A percentile compares a stretch with the other conserved stretches of the same genome.
Conservation (phyloP, 2,113 vertebrate genomes). For the Datnioides undecimradiatus region DNA sequence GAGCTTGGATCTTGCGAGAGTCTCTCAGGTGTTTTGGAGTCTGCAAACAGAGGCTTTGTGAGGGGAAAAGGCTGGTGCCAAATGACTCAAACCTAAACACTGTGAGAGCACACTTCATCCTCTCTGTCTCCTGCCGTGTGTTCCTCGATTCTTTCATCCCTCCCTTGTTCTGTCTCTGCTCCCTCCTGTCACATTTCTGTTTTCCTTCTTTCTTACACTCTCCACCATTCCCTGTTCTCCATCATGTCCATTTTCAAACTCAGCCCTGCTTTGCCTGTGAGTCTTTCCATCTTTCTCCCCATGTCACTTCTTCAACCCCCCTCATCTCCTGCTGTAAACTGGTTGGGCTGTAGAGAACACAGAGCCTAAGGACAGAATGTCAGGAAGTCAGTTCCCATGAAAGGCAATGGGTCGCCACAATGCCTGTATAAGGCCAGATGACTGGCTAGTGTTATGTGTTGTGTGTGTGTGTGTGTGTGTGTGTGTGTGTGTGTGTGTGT, state of each 20-base stretch:
- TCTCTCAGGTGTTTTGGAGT: slow-evolving; percentile 67
- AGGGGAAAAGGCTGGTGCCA: slow-evolving; percentile 63
- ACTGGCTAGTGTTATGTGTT: slow-evolving; percentile 52
- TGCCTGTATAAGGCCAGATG: slow-evolving; percentile 86
- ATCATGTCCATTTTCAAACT: slow-evolving; percentile 15
- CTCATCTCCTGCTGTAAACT: slow-evolving; percentile 44
- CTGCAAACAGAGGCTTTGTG: slow-evolving; percentile 54
- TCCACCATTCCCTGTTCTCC: neutral
- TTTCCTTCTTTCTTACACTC: slow-evolving; percentile 24
- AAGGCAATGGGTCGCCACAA: slow-evolving; percentile 81
- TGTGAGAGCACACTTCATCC: slow-evolving; percentile 67
- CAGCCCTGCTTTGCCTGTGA: slow-evolving; percentile 44
- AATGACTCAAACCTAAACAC: slow-evolving; percentile 73
- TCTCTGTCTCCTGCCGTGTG: slow-evolving; percentile 57
- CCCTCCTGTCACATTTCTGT: slow-evolving; percentile 26
- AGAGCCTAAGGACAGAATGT: slow-evolving; percentile 68
- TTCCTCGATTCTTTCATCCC: slow-evolving; percentile 38
- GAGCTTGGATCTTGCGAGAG: slow-evolving; percentile 29
- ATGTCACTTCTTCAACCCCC: neutral
- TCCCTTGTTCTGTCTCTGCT: slow-evolving; percentile 19
- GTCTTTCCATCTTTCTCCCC: slow-evolving; percentile 43
- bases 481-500: slow-evolving; percentile 17
- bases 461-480: slow-evolving; percentile 35
- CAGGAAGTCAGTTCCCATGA: slow-evolving; percentile 83
- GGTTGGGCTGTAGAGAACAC: slow-evolving; percentile 58